Evolutionary conservation across 2,797 vertebrate species (phyloP).

Genomic region (Naso thynnoides): DNA sequence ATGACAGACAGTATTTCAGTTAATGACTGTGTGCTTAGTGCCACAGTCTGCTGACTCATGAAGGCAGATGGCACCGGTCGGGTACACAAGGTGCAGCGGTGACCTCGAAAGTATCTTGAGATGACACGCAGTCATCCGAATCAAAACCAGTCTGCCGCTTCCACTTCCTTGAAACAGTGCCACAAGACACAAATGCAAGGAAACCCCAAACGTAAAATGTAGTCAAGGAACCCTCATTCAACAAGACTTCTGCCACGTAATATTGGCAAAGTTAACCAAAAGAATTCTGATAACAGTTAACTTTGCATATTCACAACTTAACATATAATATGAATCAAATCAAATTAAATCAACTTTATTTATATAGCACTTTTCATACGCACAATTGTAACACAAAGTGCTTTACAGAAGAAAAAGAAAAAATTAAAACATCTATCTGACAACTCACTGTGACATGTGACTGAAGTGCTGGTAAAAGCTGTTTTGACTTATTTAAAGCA

Average conservation of each 20-base stretch:
- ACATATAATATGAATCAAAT: neutral
- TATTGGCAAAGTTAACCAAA: neutral
- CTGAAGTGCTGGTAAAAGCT: no score
- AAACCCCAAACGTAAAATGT: neutral
- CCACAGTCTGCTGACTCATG: constrained; percentile 66
- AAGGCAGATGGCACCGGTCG: constrained; percentile 73
- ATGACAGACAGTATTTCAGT: constrained; percentile 27
- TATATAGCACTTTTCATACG: no score
- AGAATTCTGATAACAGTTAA: neutral
- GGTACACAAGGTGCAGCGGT: constrained; percentile 72
- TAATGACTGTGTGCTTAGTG: constrained; percentile 38
- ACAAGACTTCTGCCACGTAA: neutral
- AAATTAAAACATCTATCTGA: no score
- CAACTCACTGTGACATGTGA: no score
- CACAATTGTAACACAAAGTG: no score
- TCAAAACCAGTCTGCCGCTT: constrained; percentile 47
- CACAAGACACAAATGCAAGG: constrained; percentile 10
- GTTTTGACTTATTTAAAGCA: no score
- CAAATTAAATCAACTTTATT: no score
- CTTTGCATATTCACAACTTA: neutral
- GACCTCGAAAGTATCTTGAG: constrained; percentile 64
- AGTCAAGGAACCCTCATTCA: neutral
- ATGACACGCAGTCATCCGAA: constrained; percentile 49
- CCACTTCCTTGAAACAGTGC: constrained; percentile 31
- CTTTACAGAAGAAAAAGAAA: no score